Evolutionary conservation across 2,888 invertebrate species (phyloP).

Genomic region (Acrobasis repandana): DNA sequence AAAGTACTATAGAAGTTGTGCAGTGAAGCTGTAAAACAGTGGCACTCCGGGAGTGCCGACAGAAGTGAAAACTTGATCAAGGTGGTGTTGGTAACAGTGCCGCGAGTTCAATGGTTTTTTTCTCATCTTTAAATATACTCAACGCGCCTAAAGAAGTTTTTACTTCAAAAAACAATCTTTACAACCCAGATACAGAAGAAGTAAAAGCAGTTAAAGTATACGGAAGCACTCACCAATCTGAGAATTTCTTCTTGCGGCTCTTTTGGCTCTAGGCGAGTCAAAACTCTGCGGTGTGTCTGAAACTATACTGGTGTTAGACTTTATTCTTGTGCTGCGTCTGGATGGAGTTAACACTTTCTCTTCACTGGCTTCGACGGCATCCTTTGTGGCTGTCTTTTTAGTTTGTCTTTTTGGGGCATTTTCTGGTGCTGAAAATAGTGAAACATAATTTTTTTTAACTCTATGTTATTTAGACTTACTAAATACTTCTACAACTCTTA

Average conservation of each 20-base stretch:
- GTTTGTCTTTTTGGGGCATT: slow-evolving; percentile 47
- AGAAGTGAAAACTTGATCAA: too few relatives aligned
- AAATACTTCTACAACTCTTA: too few relatives aligned
- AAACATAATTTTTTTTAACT: not conserved
- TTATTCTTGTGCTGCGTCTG: slow-evolving; percentile 60
- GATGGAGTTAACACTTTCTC: slow-evolving; percentile 60
- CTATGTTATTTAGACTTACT: too few relatives aligned
- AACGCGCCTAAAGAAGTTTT: too few relatives aligned
- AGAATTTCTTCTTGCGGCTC: slow-evolving; percentile 65
- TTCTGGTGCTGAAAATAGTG: slow-evolving; percentile 42
- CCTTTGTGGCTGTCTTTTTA: slow-evolving; percentile 51
- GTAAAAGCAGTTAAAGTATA: not conserved
- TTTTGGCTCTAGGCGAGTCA: slow-evolving; percentile 69
- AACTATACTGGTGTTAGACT: slow-evolving; percentile 57
- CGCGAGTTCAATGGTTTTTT: too few relatives aligned
- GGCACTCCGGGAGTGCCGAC: too few relatives aligned
- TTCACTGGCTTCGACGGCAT: slow-evolving; percentile 48
- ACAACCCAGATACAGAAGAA: too few relatives aligned
- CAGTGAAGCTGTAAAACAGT: too few relatives aligned
- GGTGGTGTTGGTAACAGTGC: too few relatives aligned
- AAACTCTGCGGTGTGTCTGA: slow-evolving; percentile 50
- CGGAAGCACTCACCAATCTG: slow-evolving; percentile 50
- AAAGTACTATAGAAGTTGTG: too few relatives aligned
- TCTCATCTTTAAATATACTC: too few relatives aligned
- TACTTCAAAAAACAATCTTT: too few relatives aligned